Evolutionary conservation across 1,140 invertebrate genomes (phyloP).

Genomic region (Prorops nasuta): DNA sequence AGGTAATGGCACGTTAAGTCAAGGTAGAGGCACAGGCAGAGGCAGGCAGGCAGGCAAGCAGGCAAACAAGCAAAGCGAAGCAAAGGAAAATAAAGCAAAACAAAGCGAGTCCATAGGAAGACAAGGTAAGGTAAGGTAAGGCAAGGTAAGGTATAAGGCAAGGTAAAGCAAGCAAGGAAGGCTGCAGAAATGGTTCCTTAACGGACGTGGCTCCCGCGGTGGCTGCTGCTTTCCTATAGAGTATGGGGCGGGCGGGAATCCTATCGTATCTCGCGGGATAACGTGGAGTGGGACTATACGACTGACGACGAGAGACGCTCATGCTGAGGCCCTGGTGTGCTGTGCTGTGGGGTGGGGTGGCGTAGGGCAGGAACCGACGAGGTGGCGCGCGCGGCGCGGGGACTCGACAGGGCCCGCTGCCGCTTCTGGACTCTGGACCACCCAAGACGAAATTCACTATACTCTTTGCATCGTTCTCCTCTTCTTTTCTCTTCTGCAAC

Average conservation of each 20-base stretch:
- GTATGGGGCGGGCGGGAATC: neutral
- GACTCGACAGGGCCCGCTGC: conserved; percentile 47
- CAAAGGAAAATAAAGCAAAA: neutral
- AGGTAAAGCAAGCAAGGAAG: conserved; percentile 16
- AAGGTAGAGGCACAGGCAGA: neutral
- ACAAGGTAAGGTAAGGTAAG: conserved; percentile 5
- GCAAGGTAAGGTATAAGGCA: conserved; percentile 9
- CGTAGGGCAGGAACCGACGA: conserved; percentile 28
- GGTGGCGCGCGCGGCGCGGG: conserved; percentile 49
- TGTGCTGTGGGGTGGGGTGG: conserved; percentile 9
- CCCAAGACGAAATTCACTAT: conserved; percentile 56
- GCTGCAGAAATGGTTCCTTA: conserved; percentile 36
- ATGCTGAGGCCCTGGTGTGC: too few species aligned
- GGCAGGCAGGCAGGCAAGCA: neutral
- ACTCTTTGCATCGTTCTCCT: neutral
- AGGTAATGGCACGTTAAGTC: too few species aligned
- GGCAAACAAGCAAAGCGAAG: neutral
- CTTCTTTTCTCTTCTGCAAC: neutral
- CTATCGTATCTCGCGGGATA: conserved; percentile 5
- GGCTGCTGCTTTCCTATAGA: too few species aligned
- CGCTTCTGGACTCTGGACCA: conserved; percentile 47
- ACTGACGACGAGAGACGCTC: neutral
- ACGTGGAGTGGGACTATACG: conserved; percentile 7
- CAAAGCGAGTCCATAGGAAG: conserved; percentile 26
- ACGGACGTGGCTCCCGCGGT: conserved; percentile 17